A percentile compares a stretch with the other conserved stretches of the same genome.
phyloP scores from a whole-genome alignment of 2,888 invertebrate species.

The Rambutsinella grinnellia region DNA sequence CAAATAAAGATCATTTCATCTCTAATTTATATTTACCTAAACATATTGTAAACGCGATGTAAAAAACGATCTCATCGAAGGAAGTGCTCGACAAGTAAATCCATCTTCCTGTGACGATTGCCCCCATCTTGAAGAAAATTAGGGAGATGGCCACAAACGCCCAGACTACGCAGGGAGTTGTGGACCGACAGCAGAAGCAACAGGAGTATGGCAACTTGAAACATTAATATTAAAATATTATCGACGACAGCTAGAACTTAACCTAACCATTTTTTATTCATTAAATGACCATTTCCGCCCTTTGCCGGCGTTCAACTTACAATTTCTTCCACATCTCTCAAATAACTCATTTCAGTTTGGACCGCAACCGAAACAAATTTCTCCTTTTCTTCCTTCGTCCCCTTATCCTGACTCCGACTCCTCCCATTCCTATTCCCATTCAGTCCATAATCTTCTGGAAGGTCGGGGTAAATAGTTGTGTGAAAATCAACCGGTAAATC shows the following conservation, averaged over 20 bases:
- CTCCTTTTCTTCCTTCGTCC: slow-evolving; percentile 19
- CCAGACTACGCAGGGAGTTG: slow-evolving; percentile 59
- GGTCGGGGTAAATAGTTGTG: slow-evolving; percentile 22
- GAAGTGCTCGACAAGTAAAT: slow-evolving; percentile 53
- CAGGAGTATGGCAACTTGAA: slow-evolving; percentile 53
- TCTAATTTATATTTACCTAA: slow-evolving; percentile 34
- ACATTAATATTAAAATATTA: neutral
- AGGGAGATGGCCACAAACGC: slow-evolving; percentile 56
- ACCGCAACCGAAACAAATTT: slow-evolving; percentile 37
- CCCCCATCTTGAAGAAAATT: slow-evolving; percentile 61
- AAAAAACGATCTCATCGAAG: slow-evolving; percentile 60
- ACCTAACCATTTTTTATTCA: neutral
- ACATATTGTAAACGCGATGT: slow-evolving; percentile 58
- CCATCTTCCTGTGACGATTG: slow-evolving; percentile 61
- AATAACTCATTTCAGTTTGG: slow-evolving; percentile 47
- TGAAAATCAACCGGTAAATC: slow-evolving; percentile 23
- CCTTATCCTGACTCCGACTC: neutral
- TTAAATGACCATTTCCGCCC: neutral
- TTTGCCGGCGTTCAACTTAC: slow-evolving; percentile 3
- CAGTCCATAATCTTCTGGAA: slow-evolving; percentile 16
- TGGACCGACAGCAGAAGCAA: slow-evolving; percentile 58
- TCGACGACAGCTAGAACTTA: neutral
- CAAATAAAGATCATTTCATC: neutral
- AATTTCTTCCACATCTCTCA: slow-evolving; percentile 44
- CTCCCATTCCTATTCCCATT: neutral